phyloP scores from a whole-genome alignment of 2,113 vertebrate species.

The Callaeas wilsoni region DNA sequence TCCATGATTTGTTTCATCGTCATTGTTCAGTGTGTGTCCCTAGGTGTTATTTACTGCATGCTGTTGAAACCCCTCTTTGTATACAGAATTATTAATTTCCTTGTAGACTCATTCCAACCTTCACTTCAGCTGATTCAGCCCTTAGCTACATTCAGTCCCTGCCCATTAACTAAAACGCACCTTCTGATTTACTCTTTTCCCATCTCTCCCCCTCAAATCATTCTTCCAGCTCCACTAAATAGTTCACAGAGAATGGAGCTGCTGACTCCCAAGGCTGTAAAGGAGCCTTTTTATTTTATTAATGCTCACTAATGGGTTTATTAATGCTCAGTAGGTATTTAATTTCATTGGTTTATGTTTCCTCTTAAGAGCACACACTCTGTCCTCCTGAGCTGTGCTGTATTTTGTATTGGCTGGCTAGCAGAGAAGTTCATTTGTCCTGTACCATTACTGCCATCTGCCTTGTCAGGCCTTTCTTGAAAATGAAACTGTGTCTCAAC shows the following conservation, averaged over 20 bases:
- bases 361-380: not conserved
- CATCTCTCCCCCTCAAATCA: constrained; percentile 10
- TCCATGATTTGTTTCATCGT: constrained; percentile 12
- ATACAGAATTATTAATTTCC: constrained; percentile 56
- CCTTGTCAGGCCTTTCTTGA: constrained; percentile 29
- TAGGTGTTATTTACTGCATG: not conserved
- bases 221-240: constrained; percentile 11
- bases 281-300: constrained; percentile 14
- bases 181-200: constrained; percentile 42
- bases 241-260: not conserved
- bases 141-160: constrained; percentile 10
- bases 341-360: constrained; percentile 18
- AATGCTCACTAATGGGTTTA: constrained; percentile 49
- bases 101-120: constrained; percentile 25
- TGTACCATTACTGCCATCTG: not conserved
- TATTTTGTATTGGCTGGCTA: not conserved
- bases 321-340: constrained; percentile 30
- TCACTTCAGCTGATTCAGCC: constrained; percentile 58
- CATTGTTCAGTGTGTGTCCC: not conserved
- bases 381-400: not conserved
- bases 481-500: constrained; percentile 36
- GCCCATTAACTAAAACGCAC: not conserved
- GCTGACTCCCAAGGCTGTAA: constrained; percentile 8
- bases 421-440: not conserved
- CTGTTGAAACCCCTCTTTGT: not conserved